phyloP scores from a whole-genome alignment of 2,888 invertebrate species.

The Autographa pulchrina region DNA sequence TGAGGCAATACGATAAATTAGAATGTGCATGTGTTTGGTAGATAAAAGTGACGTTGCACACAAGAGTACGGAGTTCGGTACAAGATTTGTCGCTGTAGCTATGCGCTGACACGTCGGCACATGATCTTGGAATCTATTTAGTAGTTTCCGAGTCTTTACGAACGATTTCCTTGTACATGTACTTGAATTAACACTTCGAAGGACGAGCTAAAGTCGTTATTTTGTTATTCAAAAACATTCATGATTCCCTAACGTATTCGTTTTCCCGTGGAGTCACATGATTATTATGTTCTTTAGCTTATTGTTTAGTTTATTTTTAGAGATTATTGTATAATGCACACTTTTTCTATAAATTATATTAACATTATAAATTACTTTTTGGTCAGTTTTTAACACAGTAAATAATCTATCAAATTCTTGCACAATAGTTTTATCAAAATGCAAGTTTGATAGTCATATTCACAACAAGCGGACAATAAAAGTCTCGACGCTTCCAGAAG shows the following conservation, averaged over 20 bases:
- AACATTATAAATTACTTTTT: no score
- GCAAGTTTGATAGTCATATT: not conserved
- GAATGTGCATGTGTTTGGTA: slow-evolving; percentile 35
- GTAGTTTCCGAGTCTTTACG: slow-evolving; percentile 38
- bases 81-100: slow-evolving; percentile 43
- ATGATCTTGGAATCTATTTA: slow-evolving; percentile 46
- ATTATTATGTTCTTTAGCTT: no score
- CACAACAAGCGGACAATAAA: not conserved
- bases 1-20: slow-evolving; percentile 38
- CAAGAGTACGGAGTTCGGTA: slow-evolving; percentile 39
- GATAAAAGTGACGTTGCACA: slow-evolving; percentile 45
- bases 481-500: slow-evolving; percentile 8
- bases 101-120: slow-evolving; percentile 29
- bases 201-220: not conserved
- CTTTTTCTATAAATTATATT: no score
- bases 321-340: no score
- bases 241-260: no score
- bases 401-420: no score
- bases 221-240: not conserved
- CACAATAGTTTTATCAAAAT: no score
- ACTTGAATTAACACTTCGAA: slow-evolving; percentile 2
- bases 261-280: no score
- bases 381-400: no score
- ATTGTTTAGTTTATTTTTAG: no score
- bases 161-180: slow-evolving; percentile 21